phyloP scores from a whole-genome alignment of 2,888 invertebrate genomes.

The Leistus spinibarbis region DNA sequence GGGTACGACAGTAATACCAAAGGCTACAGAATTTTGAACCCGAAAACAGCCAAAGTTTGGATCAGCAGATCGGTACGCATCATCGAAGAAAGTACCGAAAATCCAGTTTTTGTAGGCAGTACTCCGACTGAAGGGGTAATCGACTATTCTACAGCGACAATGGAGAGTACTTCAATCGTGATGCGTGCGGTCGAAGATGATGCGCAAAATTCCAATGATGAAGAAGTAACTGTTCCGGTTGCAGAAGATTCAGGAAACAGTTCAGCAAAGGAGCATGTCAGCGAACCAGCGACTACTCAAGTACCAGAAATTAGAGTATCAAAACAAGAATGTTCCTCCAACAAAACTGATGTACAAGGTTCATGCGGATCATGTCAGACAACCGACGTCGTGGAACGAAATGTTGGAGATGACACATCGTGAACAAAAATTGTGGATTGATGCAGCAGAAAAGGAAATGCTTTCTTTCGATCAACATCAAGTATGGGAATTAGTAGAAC shows the following conservation, averaged over 20 bases:
- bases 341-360: neutral
- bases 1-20: constrained; percentile 47
- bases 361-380: neutral
- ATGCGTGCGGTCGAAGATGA: neutral
- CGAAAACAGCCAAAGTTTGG: constrained; percentile 11
- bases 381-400: constrained; percentile 12
- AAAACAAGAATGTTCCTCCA: constrained; percentile 5
- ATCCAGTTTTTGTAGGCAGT: neutral
- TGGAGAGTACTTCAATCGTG: neutral
- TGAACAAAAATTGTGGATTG: constrained; percentile 38
- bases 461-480: constrained; percentile 43
- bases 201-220: neutral
- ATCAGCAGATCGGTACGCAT: neutral
- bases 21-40: constrained; percentile 12
- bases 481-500: constrained; percentile 43
- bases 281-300: neutral
- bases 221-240: neutral
- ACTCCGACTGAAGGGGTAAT: neutral
- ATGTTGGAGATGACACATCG: neutral
- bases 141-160: neutral
- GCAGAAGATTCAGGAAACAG: neutral
- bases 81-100: neutral
- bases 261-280: no score
- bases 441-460: constrained; percentile 46
- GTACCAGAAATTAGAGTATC: constrained; percentile 5